These are phyloP conservation scores for Paramisgurnus dabryanus DNA, from an alignment of 2,113 vertebrate genomes.

Conservation along the genomic window DNA sequence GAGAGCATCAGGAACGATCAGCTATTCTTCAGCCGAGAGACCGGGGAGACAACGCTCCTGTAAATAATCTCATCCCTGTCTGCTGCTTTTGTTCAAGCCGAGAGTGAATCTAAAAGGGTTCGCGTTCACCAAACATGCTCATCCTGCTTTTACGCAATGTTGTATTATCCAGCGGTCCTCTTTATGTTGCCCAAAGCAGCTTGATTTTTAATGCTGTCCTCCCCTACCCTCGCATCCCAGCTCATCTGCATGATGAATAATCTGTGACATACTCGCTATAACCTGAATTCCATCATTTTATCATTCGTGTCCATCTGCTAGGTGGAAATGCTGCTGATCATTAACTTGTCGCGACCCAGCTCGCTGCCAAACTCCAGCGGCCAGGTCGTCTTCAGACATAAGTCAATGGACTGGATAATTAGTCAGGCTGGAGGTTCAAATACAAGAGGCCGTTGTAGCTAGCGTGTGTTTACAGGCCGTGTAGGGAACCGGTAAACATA, in stretches of 20 bases:
- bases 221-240: not conserved
- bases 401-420: constrained; percentile 39
- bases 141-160: constrained; percentile 17
- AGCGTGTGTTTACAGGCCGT: constrained; percentile 28
- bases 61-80: constrained; percentile 16
- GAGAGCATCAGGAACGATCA: constrained; percentile 5
- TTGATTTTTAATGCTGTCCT: constrained; percentile 18
- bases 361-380: constrained; percentile 13
- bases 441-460: constrained; percentile 5
- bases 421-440: constrained; percentile 27
- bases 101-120: constrained; percentile 19
- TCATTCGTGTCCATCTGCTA: constrained; percentile 20
- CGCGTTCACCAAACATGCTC: not conserved
- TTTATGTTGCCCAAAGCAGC: constrained; percentile 10
- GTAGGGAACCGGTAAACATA: constrained; percentile 39
- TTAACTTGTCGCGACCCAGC: constrained; percentile 4
- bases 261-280: too few species aligned
- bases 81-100: not conserved
- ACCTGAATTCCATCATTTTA: constrained; percentile 13
- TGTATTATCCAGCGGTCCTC: constrained; percentile 14
- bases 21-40: not conserved
- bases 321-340: not conserved
- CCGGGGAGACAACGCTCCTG: constrained; percentile 6
- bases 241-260: constrained; percentile 11
- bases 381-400: not conserved